Evolutionary conservation across 2,888 invertebrate genomes (phyloP).

Genomic region (Limnephilus rhombicus): DNA sequence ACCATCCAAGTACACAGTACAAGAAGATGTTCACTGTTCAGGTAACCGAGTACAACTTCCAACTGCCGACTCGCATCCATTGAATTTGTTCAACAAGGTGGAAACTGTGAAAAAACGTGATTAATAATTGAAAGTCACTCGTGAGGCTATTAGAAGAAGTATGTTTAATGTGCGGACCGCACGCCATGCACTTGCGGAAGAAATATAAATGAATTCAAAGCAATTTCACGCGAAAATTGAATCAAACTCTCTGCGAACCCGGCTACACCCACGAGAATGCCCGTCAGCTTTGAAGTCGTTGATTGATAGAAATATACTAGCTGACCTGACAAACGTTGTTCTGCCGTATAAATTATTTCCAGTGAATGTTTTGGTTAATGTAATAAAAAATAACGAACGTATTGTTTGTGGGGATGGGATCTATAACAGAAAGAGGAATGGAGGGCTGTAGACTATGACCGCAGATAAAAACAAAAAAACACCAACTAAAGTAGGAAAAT

Average conservation of each 20-base stretch:
- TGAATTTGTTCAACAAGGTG: slow-evolving; percentile 1
- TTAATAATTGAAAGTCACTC: slow-evolving; percentile 11
- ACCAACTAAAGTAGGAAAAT: too few species aligned
- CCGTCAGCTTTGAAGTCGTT: neutral
- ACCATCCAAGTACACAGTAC: neutral
- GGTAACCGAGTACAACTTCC: neutral
- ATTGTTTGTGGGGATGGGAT: too few species aligned
- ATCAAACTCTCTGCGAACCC: neutral
- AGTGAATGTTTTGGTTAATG: too few species aligned
- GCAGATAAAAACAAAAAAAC: too few species aligned
- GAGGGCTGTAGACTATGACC: too few species aligned
- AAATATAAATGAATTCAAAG: neutral
- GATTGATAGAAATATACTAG: too few species aligned
- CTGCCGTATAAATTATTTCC: too few species aligned
- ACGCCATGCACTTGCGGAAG: neutral
- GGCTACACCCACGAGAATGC: neutral
- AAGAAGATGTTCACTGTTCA: neutral
- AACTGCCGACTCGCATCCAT: neutral
- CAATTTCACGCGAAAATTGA: neutral
- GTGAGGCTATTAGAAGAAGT: neutral
- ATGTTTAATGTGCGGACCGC: neutral
- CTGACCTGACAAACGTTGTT: too few species aligned
- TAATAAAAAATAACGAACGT: too few species aligned
- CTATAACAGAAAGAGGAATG: too few species aligned
- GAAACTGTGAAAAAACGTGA: neutral